Conservation (phyloP, 1,140 invertebrate species). For the Mycetomoellerius zeteki region DNA sequence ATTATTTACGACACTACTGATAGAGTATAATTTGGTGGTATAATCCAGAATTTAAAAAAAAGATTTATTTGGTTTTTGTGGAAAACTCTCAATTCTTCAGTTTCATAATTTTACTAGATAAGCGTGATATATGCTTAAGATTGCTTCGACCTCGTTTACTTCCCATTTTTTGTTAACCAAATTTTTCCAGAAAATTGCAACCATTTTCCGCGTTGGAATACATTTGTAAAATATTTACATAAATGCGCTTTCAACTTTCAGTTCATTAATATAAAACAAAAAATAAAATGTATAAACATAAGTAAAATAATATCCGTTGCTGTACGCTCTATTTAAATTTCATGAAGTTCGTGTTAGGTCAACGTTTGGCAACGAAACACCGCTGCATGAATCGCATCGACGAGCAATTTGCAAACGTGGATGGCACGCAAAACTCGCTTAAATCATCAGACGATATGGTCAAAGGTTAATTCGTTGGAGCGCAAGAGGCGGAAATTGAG, state of each 20-base stretch:
- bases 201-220: not conserved
- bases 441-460: constrained; percentile 49
- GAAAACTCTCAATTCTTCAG: not conserved
- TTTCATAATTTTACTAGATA: not conserved
- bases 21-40: too few species aligned
- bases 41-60: too few species aligned
- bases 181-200: not conserved
- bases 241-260: not conserved
- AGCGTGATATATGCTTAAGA: not conserved
- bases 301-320: constrained; percentile 4
- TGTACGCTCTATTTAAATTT: not conserved
- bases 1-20: too few species aligned
- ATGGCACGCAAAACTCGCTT: constrained; percentile 53
- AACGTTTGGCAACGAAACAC: constrained; percentile 48
- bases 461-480: constrained; percentile 53
- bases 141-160: not conserved
- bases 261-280: not conserved
- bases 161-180: not conserved
- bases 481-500: constrained; percentile 49
- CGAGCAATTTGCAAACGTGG: constrained; percentile 51
- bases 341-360: constrained; percentile 38
- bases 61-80: too few species aligned
- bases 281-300: not conserved
- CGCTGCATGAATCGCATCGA: constrained; percentile 1
- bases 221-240: not conserved